phyloP scores from a whole-genome alignment of 2,888 invertebrate species.

The Strigamia maritima region DNA sequence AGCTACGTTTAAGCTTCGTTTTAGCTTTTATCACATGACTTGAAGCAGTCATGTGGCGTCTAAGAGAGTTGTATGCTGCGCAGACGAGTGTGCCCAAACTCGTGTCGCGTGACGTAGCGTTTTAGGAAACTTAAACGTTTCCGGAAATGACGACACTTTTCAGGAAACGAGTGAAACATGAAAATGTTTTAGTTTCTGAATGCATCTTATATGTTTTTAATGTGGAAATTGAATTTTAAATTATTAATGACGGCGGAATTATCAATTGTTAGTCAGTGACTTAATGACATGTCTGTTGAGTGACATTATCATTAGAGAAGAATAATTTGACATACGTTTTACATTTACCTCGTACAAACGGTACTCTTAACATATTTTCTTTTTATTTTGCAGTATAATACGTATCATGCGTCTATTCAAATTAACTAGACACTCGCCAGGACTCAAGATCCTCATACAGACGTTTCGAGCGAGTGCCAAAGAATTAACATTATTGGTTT shows the following conservation, averaged over 20 bases:
- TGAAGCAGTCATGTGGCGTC: too few species aligned
- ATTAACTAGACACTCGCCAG: constrained; percentile 93
- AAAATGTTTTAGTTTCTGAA: too few species aligned
- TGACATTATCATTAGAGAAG: constrained; percentile 18
- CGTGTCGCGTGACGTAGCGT: too few species aligned
- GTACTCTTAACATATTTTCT: background rate
- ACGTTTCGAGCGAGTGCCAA: constrained; percentile 95
- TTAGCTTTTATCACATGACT: too few species aligned
- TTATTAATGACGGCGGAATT: background rate
- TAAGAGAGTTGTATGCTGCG: too few species aligned
- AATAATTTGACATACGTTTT: background rate
- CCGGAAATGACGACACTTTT: too few species aligned
- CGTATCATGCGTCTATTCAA: constrained; percentile 97
- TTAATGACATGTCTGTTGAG: background rate
- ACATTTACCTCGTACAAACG: background rate
- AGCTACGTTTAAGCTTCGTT: too few species aligned
- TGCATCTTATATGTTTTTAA: background rate
- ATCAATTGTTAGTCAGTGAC: background rate
- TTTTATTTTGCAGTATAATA: constrained; percentile 63
- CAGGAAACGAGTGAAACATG: too few species aligned
- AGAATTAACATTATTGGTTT: constrained; percentile 91
- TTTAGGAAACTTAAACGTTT: background rate
- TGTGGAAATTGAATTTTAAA: background rate
- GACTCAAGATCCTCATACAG: constrained; percentile 96
- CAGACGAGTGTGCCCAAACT: too few species aligned